Percentiles rank a stretch among this genome's conserved stretches.
Evolutionary conservation across 2,888 invertebrate genomes (phyloP).

Genomic region (Nycteola revayana): DNA sequence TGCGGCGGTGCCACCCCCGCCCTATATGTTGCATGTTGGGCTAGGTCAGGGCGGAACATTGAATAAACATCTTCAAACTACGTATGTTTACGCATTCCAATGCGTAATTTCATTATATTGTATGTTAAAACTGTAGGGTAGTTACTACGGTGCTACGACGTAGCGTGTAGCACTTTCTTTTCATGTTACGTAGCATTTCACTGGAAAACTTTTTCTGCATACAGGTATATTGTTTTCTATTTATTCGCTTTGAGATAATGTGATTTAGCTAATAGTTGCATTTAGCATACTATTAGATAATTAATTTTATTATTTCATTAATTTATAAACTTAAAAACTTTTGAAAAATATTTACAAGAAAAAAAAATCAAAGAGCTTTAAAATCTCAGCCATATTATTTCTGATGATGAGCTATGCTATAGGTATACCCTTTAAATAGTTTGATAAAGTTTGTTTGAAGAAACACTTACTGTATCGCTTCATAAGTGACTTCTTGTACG

Average conservation of each 20-base stretch:
- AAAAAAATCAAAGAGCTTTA: too few relatives aligned
- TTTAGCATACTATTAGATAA: too few relatives aligned
- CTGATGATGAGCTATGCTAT: too few relatives aligned
- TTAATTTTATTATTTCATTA: too few relatives aligned
- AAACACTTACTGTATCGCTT: conserved; percentile 94
- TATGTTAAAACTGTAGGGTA: conserved; percentile 11
- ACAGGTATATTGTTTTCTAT: conserved; percentile 5
- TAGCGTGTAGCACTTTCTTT: conserved; percentile 38
- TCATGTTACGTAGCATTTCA: conserved; percentile 19
- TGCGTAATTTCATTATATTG: conserved; percentile 7
- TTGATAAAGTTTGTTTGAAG: conserved; percentile 1
- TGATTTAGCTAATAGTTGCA: too few relatives aligned
- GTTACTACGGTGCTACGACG: conserved; percentile 22
- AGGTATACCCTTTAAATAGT: too few relatives aligned
- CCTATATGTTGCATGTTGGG: conserved; percentile 32
- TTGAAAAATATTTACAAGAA: too few relatives aligned
- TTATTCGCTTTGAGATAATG: too few relatives aligned
- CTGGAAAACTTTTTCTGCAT: conserved; percentile 21
- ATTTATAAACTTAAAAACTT: too few relatives aligned
- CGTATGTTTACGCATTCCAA: conserved; percentile 11
- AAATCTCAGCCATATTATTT: too few relatives aligned
- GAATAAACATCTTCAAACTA: conserved; percentile 6
- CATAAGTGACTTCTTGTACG: conserved; percentile 96
- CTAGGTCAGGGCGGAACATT: conserved; percentile 35
- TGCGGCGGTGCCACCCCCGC: conserved; percentile 10